Percentiles rank a stretch among this genome's conserved stretches.
Conservation (phyloP, 2,888 invertebrate species). For the Diarsia dahlii region DNA sequence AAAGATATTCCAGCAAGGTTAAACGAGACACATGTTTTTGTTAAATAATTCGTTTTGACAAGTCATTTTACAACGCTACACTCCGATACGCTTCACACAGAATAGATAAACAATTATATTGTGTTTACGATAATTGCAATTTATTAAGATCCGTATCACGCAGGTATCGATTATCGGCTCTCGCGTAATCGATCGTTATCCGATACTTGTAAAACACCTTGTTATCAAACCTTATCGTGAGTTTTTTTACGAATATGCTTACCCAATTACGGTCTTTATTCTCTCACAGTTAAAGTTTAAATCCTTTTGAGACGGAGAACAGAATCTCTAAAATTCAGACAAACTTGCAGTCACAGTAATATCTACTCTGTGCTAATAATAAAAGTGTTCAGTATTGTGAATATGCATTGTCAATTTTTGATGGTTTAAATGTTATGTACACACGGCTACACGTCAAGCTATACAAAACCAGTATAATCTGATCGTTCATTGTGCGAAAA, state of each 20-base stretch:
- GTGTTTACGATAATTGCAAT: slow-evolving; percentile 64
- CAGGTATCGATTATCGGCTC: slow-evolving; percentile 69
- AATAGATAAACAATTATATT: slow-evolving; percentile 49
- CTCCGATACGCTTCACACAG: background rate
- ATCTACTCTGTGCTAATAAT: slow-evolving; percentile 4
- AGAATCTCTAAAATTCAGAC: slow-evolving; percentile 1
- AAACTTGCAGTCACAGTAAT: slow-evolving; percentile 1
- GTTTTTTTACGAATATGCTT: slow-evolving; percentile 28
- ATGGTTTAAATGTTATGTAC: background rate
- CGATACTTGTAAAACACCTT: slow-evolving; percentile 71
- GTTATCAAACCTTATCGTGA: slow-evolving; percentile 63
- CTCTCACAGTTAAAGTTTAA: background rate
- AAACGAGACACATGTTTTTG: background rate
- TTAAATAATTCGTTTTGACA: slow-evolving; percentile 3
- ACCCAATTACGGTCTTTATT: slow-evolving; percentile 24
- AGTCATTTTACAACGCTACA: slow-evolving; percentile 1
- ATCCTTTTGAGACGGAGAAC: background rate
- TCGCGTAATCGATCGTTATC: slow-evolving; percentile 72
- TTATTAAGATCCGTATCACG: slow-evolving; percentile 62
- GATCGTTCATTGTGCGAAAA: too few relatives aligned
- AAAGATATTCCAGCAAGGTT: background rate
- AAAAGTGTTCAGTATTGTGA: background rate
- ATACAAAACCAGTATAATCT: too few relatives aligned
- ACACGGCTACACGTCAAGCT: too few relatives aligned
- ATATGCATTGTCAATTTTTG: background rate